These are phyloP conservation scores for Cheilosia urbana DNA, from an alignment of 2,888 invertebrate genomes.

Conservation along the genomic window DNA sequence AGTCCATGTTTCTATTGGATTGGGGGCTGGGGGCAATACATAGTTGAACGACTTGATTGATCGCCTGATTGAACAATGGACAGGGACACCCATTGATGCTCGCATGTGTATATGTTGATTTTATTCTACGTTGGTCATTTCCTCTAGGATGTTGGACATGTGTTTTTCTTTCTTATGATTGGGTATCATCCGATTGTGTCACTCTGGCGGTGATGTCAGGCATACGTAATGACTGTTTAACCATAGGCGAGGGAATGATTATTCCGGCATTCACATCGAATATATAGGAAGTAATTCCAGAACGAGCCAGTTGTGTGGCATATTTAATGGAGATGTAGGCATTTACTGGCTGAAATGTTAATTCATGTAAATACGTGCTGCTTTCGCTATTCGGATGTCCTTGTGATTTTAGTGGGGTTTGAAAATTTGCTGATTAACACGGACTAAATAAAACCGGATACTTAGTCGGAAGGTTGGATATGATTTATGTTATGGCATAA, in stretches of 20 bases:
- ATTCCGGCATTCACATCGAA: neutral
- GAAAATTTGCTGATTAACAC: too few species aligned
- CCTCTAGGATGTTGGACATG: slow-evolving; percentile 2
- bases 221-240: slow-evolving; percentile 36
- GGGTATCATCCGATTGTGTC: slow-evolving; percentile 23
- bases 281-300: slow-evolving; percentile 2
- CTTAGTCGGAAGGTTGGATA: too few species aligned
- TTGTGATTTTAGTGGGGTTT: too few species aligned
- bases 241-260: slow-evolving; percentile 9
- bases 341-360: neutral
- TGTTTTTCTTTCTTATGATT: neutral
- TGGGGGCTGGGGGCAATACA: slow-evolving; percentile 8
- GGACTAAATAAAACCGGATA: too few species aligned
- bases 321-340: neutral
- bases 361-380: neutral
- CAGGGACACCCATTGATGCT: slow-evolving; percentile 15
- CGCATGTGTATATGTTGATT: slow-evolving; percentile 20
- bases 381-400: too few species aligned
- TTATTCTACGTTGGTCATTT: slow-evolving; percentile 8
- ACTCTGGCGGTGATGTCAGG: slow-evolving; percentile 19
- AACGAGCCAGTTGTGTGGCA: neutral
- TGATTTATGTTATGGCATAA: too few species aligned
- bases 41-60: slow-evolving; percentile 41
- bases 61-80: slow-evolving; percentile 38
- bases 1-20: neutral